phyloP scores from a whole-genome alignment of 2,113 vertebrate species.

The Silurus meridionalis region DNA sequence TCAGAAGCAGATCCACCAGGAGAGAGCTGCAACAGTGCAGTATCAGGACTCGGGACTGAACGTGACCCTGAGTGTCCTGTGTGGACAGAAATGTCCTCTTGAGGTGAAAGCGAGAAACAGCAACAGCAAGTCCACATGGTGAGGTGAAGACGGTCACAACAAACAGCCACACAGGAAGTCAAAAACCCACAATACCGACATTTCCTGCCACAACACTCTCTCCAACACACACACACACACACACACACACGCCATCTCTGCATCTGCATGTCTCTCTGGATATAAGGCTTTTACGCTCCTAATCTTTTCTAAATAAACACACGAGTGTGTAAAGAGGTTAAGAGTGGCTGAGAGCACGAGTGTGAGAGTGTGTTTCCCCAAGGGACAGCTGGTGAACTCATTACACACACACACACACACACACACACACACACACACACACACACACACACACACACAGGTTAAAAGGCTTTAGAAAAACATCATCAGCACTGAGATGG shows the following conservation, averaged over 20 bases:
- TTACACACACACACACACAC: conserved; percentile 62
- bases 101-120: neutral
- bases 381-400: conserved; percentile 78
- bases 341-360: conserved; percentile 74
- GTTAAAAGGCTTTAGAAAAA: conserved; percentile 40
- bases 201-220: conserved; percentile 13
- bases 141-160: neutral
- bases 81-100: neutral
- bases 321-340: conserved; percentile 66
- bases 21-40: neutral
- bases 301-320: conserved; percentile 80
- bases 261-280: conserved; percentile 69
- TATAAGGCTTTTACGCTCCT: conserved; percentile 77
- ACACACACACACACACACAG: conserved; percentile 52
- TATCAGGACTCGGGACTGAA: neutral
- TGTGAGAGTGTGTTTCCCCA: conserved; percentile 60
- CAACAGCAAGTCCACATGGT: neutral
- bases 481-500: conserved; percentile 19
- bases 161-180: neutral
- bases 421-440: conserved; percentile 29
- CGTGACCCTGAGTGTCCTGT: neutral
- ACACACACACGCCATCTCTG: conserved; percentile 12
- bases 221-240: neutral
- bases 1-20: too few relatives aligned
- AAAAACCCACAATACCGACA: neutral